Evolutionary conservation across 1,140 invertebrate species (phyloP), one percentile per base, ranked within the genome.

Genomic region (Orius insidiosus): DNA sequence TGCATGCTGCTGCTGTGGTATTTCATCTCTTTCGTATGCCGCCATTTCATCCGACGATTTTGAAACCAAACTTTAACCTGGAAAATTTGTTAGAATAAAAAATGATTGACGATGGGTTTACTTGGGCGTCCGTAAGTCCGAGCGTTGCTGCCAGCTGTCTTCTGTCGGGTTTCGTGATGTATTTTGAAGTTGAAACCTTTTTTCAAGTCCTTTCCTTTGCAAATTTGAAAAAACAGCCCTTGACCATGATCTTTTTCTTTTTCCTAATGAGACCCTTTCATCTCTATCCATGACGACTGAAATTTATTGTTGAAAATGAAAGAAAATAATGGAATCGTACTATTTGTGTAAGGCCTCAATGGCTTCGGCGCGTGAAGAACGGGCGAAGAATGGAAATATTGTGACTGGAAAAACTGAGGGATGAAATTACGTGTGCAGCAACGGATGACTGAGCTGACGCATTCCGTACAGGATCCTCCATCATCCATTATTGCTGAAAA

Each of bases 111-210:
- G 10, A 19, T 9, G 19, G 11, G 6, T 30, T 71, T 56, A 90
- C 87, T 76, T 90, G 86, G 56, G 85, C 88, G 58, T 97, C 93
- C 56, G 93, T 95, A 1, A 97, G 71, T 14, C 90, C 92, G 33
- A 97, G 69, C 62, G 92, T 89, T 60, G 93, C 89, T 0, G 93
- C 93, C 19, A 97, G 65, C 59, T 95, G 94, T 64, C 94, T 87
- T 58, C 93, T 74, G 63, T 97, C 92, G 1, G 90, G 90, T 63
- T 97, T 97, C 48, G 86, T 93, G 57, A 97, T 96, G 63, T 97
- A 97, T 63, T 96, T 64, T 97, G 92, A n/a, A 92, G 73, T 61
- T 92, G 87, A 64, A 96, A 97, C 55, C 89, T 65, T 54, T 90
- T 84, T 65, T 97, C 93, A 42, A 97, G 67, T 0, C 92, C 92